Evolutionary conservation across 2,797 vertebrate genomes (phyloP).

Genomic region (Alfaro cultratus): DNA sequence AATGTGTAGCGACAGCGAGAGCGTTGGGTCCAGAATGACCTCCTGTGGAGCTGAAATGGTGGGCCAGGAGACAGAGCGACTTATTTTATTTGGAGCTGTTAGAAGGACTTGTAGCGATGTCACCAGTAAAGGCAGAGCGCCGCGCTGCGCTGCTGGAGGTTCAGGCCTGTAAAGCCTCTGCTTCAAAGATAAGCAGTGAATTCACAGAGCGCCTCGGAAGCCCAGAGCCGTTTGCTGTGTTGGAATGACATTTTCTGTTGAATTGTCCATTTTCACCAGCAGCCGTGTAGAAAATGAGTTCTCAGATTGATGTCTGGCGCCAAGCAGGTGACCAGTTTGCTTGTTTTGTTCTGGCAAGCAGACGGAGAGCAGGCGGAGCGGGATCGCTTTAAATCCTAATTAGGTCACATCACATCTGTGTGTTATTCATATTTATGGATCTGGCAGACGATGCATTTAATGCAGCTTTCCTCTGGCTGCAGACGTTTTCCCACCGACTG

Average conservation of each 20-base stretch:
- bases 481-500: background rate
- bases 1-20: background rate
- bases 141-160: slow-evolving; percentile 6
- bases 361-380: background rate
- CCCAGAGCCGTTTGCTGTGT: slow-evolving; percentile 22
- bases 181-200: slow-evolving; percentile 21
- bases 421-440: background rate
- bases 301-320: slow-evolving; percentile 16
- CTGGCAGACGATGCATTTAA: background rate
- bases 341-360: slow-evolving; percentile 20
- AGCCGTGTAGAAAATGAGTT: slow-evolving; percentile 18
- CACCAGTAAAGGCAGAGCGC: slow-evolving; percentile 11
- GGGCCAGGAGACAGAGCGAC: background rate
- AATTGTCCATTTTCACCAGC: slow-evolving; percentile 36
- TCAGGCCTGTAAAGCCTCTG: slow-evolving; percentile 22
- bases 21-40: no score
- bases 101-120: background rate
- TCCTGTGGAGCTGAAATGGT: background rate
- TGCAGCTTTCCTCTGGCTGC: background rate
- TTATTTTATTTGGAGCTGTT: background rate
- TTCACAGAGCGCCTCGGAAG: slow-evolving; percentile 29
- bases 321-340: slow-evolving; percentile 11
- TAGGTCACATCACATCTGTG: slow-evolving; percentile 5
- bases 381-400: background rate
- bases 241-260: slow-evolving; percentile 33